Evolutionary conservation across 1,140 invertebrate species (phyloP), one percentile per base, ranked within the genome.

Genomic region (Eubasilissa regina): DNA sequence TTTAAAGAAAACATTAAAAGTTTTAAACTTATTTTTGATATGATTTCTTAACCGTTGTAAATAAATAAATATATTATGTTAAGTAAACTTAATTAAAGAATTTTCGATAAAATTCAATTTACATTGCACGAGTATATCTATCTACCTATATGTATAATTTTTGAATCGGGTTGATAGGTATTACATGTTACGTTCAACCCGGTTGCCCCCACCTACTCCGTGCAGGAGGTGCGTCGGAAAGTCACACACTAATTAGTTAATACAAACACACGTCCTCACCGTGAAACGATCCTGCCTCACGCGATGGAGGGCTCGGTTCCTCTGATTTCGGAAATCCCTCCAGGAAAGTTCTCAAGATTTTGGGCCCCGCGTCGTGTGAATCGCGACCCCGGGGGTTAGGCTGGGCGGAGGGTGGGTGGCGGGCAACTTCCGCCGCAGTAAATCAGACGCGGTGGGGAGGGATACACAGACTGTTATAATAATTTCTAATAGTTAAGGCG

Each of bases 401-500:
- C 0, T 15, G 55, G 45, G 17, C 62, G 45, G 74, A 66, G 56
- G 15, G 56, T 10, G 85, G 86, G 86, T 84, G 85, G 83, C 81
- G 83, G 83, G 44, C 47, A 51, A 68, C 78, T 78, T 81, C 80
- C 79, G 76, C 55, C 60, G 55, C 66, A 78, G 83, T 81, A 81
- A 81, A 81, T 81, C 80, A 81, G 72, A 80, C 70, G 56, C 68
- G 66, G 43, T 19, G 48, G 51, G 64, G n/a, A 72, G 70, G 51
- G 70, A 47, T 53, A 51, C 68, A 15, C 19, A 35, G 74, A 17
- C 70, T 21, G 66, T 81, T 81, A 81, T 81, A 81, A 81, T 81
- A 81, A 81, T 75, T 81, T 78, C 80, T 81, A 78, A 81, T 81
- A 81, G 75, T 81, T 74, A 87, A 84, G 85, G 85, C 85, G 86